Evolutionary conservation across 1,140 invertebrate genomes (phyloP), one percentile per base, ranked within the genome.

Genomic region (Drosophila ogumai): DNA sequence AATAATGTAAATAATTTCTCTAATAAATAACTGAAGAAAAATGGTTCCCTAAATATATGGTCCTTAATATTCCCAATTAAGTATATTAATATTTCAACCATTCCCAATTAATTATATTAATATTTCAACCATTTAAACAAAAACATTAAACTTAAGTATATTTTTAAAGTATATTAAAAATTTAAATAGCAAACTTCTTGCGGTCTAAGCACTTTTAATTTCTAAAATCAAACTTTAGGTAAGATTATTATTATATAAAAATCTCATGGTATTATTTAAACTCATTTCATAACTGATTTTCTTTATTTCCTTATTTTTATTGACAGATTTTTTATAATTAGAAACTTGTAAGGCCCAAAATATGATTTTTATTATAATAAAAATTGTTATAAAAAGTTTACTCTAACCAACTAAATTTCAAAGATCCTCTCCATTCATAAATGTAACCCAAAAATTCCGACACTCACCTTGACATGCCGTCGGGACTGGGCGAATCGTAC

Each of bases 391-490:
- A 3, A 10, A 6, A 31, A 13, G 1, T 0, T 22, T 50, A 10
- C 8, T 0, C 3, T 5, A n/a, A 2, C 3, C 0, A 17, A 19
- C 10, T 3, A 15, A 8, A 12, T 22, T 12, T 3, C 0, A 15
- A 0, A 10, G 57, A 57, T 9, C 1, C 3, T n/a, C 15, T 9
- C 31, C 9, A 17, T 36, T 6, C 13, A 13, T 8, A 9, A 22
- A 15, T 7, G 2, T 4, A 19, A 13, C 6, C 3, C 15, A 1
- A 6, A 59, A 19, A 22, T 12, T n/a, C 6, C 0, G 0, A 7
- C 3, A 79, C 86, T 41, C 52, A 92, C 91, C 91, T 92, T 65
- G 91, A 92, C 82, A 92, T 92, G 82, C 92, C 91, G 77, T 92
- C 91, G 82, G 91, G 91, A 81, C 91, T 92, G 41, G 91, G 88